Percentiles rank a stretch among this genome's conserved stretches.
phyloP scores from a whole-genome alignment of 2,113 vertebrate genomes.

The Thermophis baileyi region DNA sequence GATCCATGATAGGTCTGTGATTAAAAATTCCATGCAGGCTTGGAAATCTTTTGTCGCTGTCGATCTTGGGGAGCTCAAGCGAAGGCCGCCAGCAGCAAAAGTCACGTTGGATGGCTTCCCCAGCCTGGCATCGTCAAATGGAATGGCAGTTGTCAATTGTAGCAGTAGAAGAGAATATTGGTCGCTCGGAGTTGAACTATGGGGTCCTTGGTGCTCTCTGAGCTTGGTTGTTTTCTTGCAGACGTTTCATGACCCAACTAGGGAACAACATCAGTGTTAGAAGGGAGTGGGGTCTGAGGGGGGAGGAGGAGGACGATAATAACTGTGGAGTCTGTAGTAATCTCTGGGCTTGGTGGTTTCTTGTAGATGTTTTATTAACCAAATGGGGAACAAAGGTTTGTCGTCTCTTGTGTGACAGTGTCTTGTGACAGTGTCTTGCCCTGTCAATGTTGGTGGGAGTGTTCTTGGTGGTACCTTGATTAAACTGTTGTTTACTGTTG shows the following conservation, averaged over 20 bases:
- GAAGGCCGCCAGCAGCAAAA: too few relatives aligned
- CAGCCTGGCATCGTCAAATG: too few relatives aligned
- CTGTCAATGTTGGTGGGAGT: too few relatives aligned
- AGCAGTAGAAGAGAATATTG: too few relatives aligned
- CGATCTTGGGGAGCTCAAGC: neutral
- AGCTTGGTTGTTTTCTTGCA: too few relatives aligned
- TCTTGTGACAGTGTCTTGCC: neutral
- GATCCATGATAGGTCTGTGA: neutral
- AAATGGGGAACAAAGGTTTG: neutral
- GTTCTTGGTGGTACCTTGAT: neutral
- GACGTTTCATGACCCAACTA: too few relatives aligned
- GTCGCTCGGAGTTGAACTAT: neutral
- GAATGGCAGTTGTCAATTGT: neutral
- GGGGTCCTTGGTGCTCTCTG: neutral
- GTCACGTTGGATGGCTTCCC: too few relatives aligned
- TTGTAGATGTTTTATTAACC: too few relatives aligned
- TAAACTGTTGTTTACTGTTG: neutral
- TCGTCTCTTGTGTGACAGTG: too few relatives aligned
- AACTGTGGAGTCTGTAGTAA: neutral
- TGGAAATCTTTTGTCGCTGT: neutral
- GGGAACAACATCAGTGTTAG: too few relatives aligned
- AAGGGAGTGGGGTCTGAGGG: too few relatives aligned
- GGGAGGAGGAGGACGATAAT: neutral
- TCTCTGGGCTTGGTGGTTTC: too few relatives aligned
- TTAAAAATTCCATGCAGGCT: constrained; percentile 26